Evolutionary conservation across 1,140 invertebrate species (phyloP).

Genomic region (Drosophila lacteicornis): DNA sequence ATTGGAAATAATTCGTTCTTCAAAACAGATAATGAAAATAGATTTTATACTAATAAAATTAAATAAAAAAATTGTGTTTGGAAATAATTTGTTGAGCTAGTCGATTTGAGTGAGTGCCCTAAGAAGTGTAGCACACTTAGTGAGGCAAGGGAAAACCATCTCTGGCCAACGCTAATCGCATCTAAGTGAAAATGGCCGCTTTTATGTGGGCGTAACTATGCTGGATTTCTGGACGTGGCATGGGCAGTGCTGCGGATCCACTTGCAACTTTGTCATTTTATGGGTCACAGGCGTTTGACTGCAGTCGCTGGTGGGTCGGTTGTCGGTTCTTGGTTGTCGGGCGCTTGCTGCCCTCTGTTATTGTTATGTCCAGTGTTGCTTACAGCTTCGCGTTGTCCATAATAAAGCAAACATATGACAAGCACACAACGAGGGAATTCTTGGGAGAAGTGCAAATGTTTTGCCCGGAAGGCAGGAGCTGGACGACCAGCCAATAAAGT

Average conservation of each 20-base stretch:
- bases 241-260: slow-evolving; percentile 21
- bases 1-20: too few species aligned
- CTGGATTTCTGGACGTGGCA: slow-evolving; percentile 36
- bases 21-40: background rate
- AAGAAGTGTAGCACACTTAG: slow-evolving; percentile 21
- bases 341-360: slow-evolving; percentile 62
- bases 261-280: slow-evolving; percentile 74
- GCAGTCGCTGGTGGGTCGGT: slow-evolving; percentile 37
- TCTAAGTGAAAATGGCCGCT: slow-evolving; percentile 49
- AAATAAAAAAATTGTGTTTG: background rate
- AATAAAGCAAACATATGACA: slow-evolving; percentile 81
- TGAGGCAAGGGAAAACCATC: background rate
- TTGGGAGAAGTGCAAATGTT: slow-evolving; percentile 47
- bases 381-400: slow-evolving; percentile 66
- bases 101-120: background rate
- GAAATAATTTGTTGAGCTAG: background rate
- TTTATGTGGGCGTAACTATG: slow-evolving; percentile 43
- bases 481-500: slow-evolving; percentile 74
- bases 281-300: slow-evolving; percentile 74
- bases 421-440: slow-evolving; percentile 37
- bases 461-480: slow-evolving; percentile 51
- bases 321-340: slow-evolving; percentile 4
- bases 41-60: slow-evolving; percentile 29
- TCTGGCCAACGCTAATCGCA: slow-evolving; percentile 21
- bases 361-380: slow-evolving; percentile 76